Conservation (phyloP, 1,140 invertebrate species). For the Trichonephila clavata region DNA sequence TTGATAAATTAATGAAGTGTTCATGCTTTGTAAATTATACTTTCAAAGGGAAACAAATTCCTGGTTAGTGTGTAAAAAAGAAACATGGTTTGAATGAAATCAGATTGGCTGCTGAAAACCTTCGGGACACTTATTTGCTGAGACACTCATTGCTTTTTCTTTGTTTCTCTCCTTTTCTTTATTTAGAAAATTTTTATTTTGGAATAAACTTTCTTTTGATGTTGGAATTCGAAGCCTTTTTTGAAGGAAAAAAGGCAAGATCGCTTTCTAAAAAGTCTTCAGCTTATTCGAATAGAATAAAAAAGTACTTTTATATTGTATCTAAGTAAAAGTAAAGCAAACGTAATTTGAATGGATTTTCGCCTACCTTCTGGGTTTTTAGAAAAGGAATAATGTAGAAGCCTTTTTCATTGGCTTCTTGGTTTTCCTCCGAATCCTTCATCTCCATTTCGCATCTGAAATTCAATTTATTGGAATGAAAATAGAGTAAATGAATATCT, state of each 20-base stretch:
- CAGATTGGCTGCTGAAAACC: not conserved
- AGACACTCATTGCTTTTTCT: not conserved
- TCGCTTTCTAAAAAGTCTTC: too few relatives aligned
- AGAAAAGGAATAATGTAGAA: constrained; percentile 66
- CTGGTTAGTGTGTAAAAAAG: not conserved
- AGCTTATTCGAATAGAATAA: too few relatives aligned
- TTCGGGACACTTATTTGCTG: not conserved
- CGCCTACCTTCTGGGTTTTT: constrained; percentile 67
- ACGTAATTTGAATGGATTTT: constrained; percentile 2
- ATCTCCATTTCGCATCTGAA: constrained; percentile 63
- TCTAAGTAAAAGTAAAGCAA: not conserved
- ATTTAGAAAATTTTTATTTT: not conserved
- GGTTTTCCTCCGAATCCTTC: constrained; percentile 68
- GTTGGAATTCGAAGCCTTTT: not conserved
- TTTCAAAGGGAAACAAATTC: too few relatives aligned
- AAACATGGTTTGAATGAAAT: not conserved
- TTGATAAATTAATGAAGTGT: too few relatives aligned
- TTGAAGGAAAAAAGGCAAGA: not conserved
- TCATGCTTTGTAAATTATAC: too few relatives aligned
- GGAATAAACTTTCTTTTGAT: not conserved
- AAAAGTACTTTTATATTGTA: not conserved
- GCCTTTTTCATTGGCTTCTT: constrained; percentile 61
- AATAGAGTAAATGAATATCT: not conserved
- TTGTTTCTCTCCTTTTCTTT: not conserved
- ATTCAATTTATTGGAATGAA: constrained; percentile 41